Base-by-base conservation (phyloP, 2,888 invertebrate genomes). In the Clistopyga incitator region DNA sequence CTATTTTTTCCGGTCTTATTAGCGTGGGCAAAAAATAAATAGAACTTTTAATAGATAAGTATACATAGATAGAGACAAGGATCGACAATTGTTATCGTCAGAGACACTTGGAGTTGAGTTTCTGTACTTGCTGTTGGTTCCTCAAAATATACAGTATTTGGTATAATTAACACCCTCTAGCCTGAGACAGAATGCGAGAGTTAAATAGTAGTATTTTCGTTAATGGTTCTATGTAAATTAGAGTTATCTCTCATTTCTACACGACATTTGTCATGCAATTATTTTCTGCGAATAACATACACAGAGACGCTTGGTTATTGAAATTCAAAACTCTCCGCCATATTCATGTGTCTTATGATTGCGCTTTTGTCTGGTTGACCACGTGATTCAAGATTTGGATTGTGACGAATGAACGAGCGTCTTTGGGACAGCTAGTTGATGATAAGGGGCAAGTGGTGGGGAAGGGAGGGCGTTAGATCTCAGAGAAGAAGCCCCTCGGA, bases 341-440 rank as follows among this genome's bases (percentile, higher is more conserved):
- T 54, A 20, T 75, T 74, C 20, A 20, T 20, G 18, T 18, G 6
- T 20, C 18, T 15, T 13, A 23, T 25, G 25, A 45, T 70, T 70
- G 70, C 54, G 50, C 56, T 47, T 61, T 38, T 15, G 42, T 59
- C 13, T 65, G 47, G 34, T 29, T 34, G 68, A 74, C 78, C 85
- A 84, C 84, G 84, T 85, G 84, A 84, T 56, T 23, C 34, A 78
- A 15, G 59, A 79, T 78, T 81, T 50, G 76, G 23, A 81, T 76
- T 74, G 54, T 68, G n/a, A 70, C 82, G 82, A 82, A 84, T 82
- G 70, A 64, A 15, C 59, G 47, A 61, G 74, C 64, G 61, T 64
- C 74, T 74, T 29, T 13, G 59, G 29, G 29, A 29, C 13, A 18
- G 45, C 42, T 47, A n/a, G n/a, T n/a, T n/a, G n/a, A n/a, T n/a